Conservation (phyloP, 2,113 vertebrate species). For the Bolborhynchus lineola region DNA sequence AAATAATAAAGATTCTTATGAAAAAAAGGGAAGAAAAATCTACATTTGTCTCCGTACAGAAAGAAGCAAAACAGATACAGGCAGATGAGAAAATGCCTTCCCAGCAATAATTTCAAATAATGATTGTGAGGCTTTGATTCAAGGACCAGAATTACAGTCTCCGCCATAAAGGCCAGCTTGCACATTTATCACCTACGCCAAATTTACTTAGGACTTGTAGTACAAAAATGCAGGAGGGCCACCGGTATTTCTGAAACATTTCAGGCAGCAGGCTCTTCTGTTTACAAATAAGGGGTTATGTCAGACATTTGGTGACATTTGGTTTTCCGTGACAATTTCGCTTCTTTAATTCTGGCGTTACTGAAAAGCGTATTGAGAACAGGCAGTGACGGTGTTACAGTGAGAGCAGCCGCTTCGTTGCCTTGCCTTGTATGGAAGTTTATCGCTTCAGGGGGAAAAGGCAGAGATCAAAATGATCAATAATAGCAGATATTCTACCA, state of each 20-base stretch:
- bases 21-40: slow-evolving; percentile 59
- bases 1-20: slow-evolving; percentile 26
- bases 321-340: slow-evolving; percentile 64
- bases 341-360: slow-evolving; percentile 54
- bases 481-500: slow-evolving; percentile 6
- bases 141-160: slow-evolving; percentile 55
- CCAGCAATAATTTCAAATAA: slow-evolving; percentile 58
- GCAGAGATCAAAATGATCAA: neutral
- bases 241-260: slow-evolving; percentile 65
- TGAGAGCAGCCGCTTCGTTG: slow-evolving; percentile 19
- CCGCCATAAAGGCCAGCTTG: slow-evolving; percentile 57
- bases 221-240: slow-evolving; percentile 63
- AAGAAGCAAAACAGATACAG: slow-evolving; percentile 49
- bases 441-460: neutral
- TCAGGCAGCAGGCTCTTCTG: slow-evolving; percentile 61
- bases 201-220: slow-evolving; percentile 57
- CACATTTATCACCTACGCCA: slow-evolving; percentile 57
- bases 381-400: neutral
- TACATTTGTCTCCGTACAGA: slow-evolving; percentile 60
- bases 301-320: slow-evolving; percentile 72
- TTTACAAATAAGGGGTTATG: slow-evolving; percentile 79
- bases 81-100: slow-evolving; percentile 56
- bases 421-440: neutral
- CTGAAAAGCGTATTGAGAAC: slow-evolving; percentile 3
- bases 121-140: slow-evolving; percentile 57